These are phyloP conservation scores for Plemyria rubiginata DNA, from an alignment of 2,888 invertebrate species.

Conservation along the genomic window DNA sequence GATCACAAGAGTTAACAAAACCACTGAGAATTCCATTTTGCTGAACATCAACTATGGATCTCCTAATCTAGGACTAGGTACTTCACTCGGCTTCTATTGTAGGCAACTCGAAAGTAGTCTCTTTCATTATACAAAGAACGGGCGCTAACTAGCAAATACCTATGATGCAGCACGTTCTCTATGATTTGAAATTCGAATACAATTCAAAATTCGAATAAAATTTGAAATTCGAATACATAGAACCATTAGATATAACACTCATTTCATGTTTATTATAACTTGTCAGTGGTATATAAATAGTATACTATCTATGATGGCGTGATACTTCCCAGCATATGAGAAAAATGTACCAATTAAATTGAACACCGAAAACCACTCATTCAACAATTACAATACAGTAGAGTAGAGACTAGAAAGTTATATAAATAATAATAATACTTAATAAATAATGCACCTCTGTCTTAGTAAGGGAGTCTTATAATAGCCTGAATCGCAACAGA, in stretches of 20 bases:
- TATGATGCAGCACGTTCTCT: slow-evolving; percentile 11
- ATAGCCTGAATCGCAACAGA: too few species aligned
- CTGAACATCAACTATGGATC: slow-evolving; percentile 17
- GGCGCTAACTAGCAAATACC: slow-evolving; percentile 4
- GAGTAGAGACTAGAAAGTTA: too few species aligned
- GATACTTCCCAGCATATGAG: background rate
- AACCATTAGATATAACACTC: too few species aligned
- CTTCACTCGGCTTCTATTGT: slow-evolving; percentile 1
- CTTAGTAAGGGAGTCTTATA: too few species aligned
- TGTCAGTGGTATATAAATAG: slow-evolving; percentile 13
- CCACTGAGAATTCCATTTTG: slow-evolving; percentile 13
- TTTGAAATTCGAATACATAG: background rate
- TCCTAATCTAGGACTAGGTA: slow-evolving; percentile 9
- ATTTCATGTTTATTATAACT: slow-evolving; percentile 13
- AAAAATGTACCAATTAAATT: background rate
- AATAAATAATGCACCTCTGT: too few species aligned
- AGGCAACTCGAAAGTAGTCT: background rate
- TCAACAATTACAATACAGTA: background rate
- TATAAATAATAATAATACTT: too few species aligned
- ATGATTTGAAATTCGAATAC: slow-evolving; percentile 6
- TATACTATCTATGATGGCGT: background rate
- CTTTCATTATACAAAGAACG: background rate
- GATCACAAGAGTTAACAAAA: slow-evolving; percentile 18
- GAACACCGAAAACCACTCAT: background rate
- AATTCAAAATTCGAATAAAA: slow-evolving; percentile 2